Base-by-base conservation (phyloP, 2,113 vertebrate genomes). In the Ciconia maguari region DNA sequence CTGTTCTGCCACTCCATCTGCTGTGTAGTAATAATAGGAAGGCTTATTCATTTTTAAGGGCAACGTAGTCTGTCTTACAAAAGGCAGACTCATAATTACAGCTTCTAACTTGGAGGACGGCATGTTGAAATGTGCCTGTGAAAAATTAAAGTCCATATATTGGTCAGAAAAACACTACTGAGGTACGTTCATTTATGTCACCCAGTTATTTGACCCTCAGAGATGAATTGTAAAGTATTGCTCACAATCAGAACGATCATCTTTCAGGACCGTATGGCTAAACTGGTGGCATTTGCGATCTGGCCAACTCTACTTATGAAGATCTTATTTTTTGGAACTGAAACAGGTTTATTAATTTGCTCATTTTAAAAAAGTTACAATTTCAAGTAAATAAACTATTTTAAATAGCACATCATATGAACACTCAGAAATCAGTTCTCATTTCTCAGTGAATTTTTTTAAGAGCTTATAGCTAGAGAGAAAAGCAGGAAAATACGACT, bases 41-140 rank as follows among this genome's bases (percentile, higher is more conserved):
- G 62, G 46, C 78, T 94, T 91, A 94, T 32, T 79, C 95, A 90
- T 91, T 97, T 96, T 95, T 89, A 94, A 95, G 93, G 87, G 91
- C 83, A 71, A 64, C 1, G 21, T 61, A 60, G 65, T 19, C 80
- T 87, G 68, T 42, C 86, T 88, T 96, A 36, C 52, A 71, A 89
- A 89, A 89, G 61, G 62, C 75, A 95, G 54, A 49, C 46, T 66
- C 74, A 36, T 83, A 82, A 94, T 93, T 93, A 85, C 74, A 74
- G 91, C 42, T 95, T 91, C 57, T 55, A 46, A 51, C 62, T 82
- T 49, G 30, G 55, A 86, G 65, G 14, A 90, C 42, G 51, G 75
- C n/a, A 86, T 29, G 49, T 3, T 70, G 66, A 93, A 96, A 94
- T 70, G 58, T 25, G 61, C 24, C 74, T 48, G 36, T 87, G 64